These are phyloP conservation scores for Metallyticus violacea DNA, from an alignment of 2,888 invertebrate genomes.

Conservation along the genomic window DNA sequence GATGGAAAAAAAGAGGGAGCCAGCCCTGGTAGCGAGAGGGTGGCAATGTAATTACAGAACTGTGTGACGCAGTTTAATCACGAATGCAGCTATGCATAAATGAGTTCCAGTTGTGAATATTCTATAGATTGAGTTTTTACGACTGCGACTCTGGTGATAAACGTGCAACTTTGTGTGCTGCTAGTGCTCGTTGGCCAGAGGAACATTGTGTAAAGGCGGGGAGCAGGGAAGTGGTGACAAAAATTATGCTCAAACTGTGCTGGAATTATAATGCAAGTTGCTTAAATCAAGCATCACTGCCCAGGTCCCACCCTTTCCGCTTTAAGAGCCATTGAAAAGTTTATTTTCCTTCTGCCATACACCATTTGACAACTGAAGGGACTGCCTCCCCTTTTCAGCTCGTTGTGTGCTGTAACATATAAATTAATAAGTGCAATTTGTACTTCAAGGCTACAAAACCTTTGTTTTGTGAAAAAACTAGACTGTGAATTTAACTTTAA, in stretches of 20 bases:
- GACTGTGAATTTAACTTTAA: no score
- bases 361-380: not conserved
- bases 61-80: not conserved
- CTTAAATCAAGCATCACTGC: not conserved
- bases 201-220: not conserved
- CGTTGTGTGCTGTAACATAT: not conserved
- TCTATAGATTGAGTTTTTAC: not conserved
- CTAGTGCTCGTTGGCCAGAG: not conserved
- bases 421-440: not conserved
- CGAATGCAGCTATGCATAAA: constrained; percentile 5
- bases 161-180: not conserved
- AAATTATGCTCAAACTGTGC: not conserved
- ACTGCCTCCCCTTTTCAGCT: not conserved
- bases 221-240: not conserved
- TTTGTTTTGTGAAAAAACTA: no score
- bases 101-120: not conserved
- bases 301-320: not conserved
- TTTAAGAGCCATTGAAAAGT: not conserved
- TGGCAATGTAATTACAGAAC: constrained; percentile 4
- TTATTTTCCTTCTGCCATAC: not conserved
- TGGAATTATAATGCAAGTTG: not conserved
- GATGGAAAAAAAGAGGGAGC: constrained; percentile 7
- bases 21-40: not conserved
- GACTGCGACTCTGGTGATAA: not conserved
- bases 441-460: no score